Conservation (phyloP, 2,113 vertebrate genomes). For the Prionailurus viverrinus region DNA sequence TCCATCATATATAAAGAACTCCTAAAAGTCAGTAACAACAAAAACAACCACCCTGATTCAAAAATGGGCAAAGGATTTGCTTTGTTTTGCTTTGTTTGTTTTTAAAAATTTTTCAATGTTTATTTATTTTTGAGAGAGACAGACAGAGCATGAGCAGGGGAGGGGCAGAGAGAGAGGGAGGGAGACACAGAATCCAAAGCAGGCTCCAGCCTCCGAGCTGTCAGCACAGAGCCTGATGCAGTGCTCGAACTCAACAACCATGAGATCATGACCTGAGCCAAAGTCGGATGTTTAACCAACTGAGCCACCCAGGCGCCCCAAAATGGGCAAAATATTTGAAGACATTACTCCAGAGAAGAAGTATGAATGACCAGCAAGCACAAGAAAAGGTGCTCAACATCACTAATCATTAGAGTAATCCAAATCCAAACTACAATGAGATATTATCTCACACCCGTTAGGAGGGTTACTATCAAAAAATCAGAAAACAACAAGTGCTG, state of each 20-base stretch:
- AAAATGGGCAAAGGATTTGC: neutral
- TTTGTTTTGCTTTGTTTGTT: no score
- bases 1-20: neutral
- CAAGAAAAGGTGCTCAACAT: neutral
- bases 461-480: neutral
- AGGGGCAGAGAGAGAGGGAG: no score
- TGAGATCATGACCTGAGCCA: no score
- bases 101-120: no score
- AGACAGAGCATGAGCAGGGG: no score
- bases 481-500: neutral
- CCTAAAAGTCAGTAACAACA: neutral
- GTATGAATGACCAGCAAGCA: neutral
- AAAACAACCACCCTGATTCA: neutral
- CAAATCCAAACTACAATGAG: neutral
- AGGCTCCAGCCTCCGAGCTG: no score
- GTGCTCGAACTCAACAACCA: no score
- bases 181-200: no score
- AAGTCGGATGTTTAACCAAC: no score
- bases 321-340: neutral
- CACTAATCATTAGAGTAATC: neutral
- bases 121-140: no score
- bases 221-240: no score
- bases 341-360: neutral
- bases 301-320: neutral
- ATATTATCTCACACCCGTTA: neutral